Percentiles rank a stretch among this genome's conserved stretches.
Conservation (phyloP, 2,888 invertebrate species). For the Tribolium freemani region DNA sequence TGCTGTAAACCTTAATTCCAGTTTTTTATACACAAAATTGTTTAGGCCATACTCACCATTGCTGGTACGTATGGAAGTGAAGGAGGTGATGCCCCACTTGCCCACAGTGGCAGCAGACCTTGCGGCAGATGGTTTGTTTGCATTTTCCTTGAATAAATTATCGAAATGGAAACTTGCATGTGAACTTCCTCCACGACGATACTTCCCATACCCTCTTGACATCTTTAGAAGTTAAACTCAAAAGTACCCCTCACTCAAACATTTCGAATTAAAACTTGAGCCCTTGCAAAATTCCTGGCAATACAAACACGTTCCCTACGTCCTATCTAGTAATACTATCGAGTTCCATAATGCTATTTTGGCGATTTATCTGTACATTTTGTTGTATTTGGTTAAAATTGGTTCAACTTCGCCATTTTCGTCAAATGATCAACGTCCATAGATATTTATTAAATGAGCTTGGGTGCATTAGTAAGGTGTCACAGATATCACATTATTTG, state of each 20-base stretch:
- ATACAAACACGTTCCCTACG: constrained; percentile 1
- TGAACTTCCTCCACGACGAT: constrained; percentile 65
- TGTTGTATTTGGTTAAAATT: constrained; percentile 33
- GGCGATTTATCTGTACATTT: constrained; percentile 24
- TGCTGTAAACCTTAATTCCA: too few species aligned
- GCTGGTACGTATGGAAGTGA: constrained; percentile 88
- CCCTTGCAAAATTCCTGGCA: background rate
- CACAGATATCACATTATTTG: constrained; percentile 2
- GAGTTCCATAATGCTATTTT: constrained; percentile 7
- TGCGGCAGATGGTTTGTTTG: constrained; percentile 89
- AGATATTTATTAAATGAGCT: constrained; percentile 20
- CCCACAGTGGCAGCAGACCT: constrained; percentile 92
- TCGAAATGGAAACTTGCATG: constrained; percentile 76
- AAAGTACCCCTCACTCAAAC: constrained; percentile 15
- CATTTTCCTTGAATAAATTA: constrained; percentile 80
- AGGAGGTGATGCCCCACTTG: constrained; percentile 95
- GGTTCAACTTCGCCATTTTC: constrained; percentile 45
- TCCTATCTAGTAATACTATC: background rate
- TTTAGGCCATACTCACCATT: too few species aligned
- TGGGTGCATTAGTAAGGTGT: background rate
- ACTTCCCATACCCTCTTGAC: constrained; percentile 70
- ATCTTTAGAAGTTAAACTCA: constrained; percentile 52
- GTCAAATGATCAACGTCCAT: constrained; percentile 17
- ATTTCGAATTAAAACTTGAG: constrained; percentile 8
- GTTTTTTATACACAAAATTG: too few species aligned